Percentiles rank a stretch among this genome's conserved stretches.
These are phyloP conservation scores for Dendrocincla tyrannina DNA, from an alignment of 2,797 vertebrate species.

Conservation along the genomic window DNA sequence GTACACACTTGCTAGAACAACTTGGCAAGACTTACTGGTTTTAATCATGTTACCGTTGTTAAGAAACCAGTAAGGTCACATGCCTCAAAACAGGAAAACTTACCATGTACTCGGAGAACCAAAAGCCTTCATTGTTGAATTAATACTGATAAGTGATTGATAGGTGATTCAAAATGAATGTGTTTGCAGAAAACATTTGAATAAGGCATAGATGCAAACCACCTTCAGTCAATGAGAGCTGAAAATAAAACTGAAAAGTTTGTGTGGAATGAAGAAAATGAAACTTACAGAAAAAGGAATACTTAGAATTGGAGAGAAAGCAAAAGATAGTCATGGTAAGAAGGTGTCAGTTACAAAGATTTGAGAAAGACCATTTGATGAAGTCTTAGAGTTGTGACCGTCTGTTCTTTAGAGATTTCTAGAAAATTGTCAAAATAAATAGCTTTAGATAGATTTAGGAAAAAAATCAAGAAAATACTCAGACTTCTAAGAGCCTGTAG, in stretches of 20 bases:
- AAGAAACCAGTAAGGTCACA: not conserved
- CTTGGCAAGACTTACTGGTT: not conserved
- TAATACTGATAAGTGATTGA: not conserved
- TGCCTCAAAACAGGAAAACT: not conserved
- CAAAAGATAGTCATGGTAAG: not conserved
- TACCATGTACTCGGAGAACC: fast-evolving
- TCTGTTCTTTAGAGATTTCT: not conserved
- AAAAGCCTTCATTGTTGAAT: not conserved
- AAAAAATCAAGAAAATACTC: not conserved
- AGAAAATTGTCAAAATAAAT: not conserved
- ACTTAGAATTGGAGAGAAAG: not conserved
- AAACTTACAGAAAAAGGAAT: not conserved
- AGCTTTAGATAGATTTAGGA: not conserved
- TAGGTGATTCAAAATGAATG: not conserved
- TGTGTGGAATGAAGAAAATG: not conserved
- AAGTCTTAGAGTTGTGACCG: not conserved
- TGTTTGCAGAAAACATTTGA: not conserved
- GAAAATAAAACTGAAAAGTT: not conserved
- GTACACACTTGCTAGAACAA: not conserved
- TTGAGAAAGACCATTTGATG: not conserved
- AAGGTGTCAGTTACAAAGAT: not conserved
- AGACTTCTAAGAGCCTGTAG: not conserved
- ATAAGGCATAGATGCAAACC: not conserved
- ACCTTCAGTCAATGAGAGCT: not conserved
- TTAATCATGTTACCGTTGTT: not conserved